phyloP scores from a whole-genome alignment of 2,797 vertebrate genomes.

The Avahi laniger region DNA sequence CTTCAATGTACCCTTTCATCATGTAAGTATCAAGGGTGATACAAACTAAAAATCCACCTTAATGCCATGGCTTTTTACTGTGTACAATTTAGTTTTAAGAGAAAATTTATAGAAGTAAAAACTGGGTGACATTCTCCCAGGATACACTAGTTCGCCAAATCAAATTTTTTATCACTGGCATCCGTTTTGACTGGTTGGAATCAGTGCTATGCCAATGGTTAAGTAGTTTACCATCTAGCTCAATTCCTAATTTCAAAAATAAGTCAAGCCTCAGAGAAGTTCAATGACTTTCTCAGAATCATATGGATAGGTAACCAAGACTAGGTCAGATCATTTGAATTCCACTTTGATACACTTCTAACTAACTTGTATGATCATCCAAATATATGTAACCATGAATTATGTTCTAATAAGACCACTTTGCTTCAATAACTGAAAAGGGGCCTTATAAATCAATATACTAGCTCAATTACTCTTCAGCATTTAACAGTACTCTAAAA shows the following conservation, averaged over 20 bases:
- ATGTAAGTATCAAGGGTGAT: background rate
- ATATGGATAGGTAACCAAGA: background rate
- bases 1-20: background rate
- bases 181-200: background rate
- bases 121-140: background rate
- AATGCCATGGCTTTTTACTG: background rate
- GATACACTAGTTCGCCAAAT: background rate
- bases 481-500: conserved; percentile 4
- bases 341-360: background rate
- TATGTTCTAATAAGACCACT: conserved; percentile 31
- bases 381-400: background rate
- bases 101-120: background rate
- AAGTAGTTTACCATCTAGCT: background rate
- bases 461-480: background rate
- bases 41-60: background rate
- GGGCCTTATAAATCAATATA: background rate
- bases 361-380: background rate
- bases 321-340: background rate
- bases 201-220: background rate
- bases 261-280: conserved; percentile 26
- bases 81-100: background rate
- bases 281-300: background rate
- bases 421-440: background rate
- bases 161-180: background rate
- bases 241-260: conserved; percentile 16